Evolutionary conservation across 2,113 vertebrate genomes (phyloP).

Genomic region (Tragelaphus strepsiceros): DNA sequence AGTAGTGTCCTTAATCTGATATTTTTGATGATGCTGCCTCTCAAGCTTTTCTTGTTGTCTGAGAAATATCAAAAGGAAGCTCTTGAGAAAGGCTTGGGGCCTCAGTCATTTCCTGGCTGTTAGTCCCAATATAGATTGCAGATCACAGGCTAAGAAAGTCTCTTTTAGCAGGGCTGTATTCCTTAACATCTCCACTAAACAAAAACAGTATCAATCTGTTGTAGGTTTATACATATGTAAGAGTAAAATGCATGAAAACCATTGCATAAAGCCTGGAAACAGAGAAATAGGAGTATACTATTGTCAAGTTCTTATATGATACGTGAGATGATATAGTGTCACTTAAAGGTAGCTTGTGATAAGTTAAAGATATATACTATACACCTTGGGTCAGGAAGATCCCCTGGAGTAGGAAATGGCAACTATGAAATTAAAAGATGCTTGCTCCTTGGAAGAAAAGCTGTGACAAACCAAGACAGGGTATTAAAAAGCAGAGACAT

Average conservation of each 20-base stretch:
- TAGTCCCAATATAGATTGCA: neutral
- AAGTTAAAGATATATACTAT: neutral
- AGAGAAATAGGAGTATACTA: neutral
- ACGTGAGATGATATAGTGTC: neutral
- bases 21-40: neutral
- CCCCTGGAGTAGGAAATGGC: neutral
- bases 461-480: neutral
- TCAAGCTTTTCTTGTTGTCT: neutral
- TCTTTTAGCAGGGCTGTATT: neutral
- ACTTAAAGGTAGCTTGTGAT: neutral
- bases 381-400: neutral
- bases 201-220: neutral
- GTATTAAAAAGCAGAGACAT: neutral
- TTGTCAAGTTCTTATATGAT: neutral
- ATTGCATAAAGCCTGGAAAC: neutral
- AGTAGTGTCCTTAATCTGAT: neutral
- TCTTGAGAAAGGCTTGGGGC: neutral
- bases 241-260: neutral
- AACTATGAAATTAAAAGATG: neutral
- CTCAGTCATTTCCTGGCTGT: neutral
- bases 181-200: neutral
- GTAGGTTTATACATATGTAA: neutral
- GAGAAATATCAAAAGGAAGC: neutral
- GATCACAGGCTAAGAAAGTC: neutral
- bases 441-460: neutral